Percentiles rank a stretch among this genome's conserved stretches.
Evolutionary conservation across 2,797 vertebrate species (phyloP).

Genomic region (Pseudochaenichthys georgianus): DNA sequence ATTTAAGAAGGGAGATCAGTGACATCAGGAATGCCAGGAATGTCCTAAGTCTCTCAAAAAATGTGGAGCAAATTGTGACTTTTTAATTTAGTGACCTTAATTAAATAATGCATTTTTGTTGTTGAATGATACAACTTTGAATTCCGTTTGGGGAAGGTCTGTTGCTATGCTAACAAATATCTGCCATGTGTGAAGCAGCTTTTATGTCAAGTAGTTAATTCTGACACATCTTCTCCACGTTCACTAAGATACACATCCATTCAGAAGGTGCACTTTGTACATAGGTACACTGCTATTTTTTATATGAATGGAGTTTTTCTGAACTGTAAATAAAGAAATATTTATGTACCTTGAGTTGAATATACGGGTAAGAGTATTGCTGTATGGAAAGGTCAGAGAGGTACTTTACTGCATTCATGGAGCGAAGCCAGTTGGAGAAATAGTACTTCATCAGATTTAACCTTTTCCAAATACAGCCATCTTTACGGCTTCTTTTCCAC

Average conservation of each 20-base stretch:
- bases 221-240: slow-evolving; percentile 28
- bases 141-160: slow-evolving; percentile 45
- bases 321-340: slow-evolving; percentile 86
- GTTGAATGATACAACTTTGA: slow-evolving; percentile 42
- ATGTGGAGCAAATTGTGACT: slow-evolving; percentile 48
- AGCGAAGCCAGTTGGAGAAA: background rate
- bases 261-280: slow-evolving; percentile 71
- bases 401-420: background rate
- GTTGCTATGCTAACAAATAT: slow-evolving; percentile 64
- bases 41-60: slow-evolving; percentile 22
- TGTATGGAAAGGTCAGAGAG: background rate
- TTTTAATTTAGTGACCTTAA: slow-evolving; percentile 51
- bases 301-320: slow-evolving; percentile 81
- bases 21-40: slow-evolving; percentile 20
- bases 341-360: slow-evolving; percentile 80
- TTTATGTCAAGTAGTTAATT: slow-evolving; percentile 43
- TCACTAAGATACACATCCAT: slow-evolving; percentile 59
- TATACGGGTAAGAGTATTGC: background rate
- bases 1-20: slow-evolving; percentile 54
- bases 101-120: slow-evolving; percentile 49
- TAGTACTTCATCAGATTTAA: slow-evolving; percentile 7
- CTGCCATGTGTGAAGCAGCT: slow-evolving; percentile 52
- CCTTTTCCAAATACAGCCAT: slow-evolving; percentile 4
- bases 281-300: slow-evolving; percentile 83
- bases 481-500: background rate